A percentile compares a stretch with the other conserved stretches of the same genome.
Conservation (phyloP, 2,888 invertebrate species). For the Chromoteleia sp. region DNA sequence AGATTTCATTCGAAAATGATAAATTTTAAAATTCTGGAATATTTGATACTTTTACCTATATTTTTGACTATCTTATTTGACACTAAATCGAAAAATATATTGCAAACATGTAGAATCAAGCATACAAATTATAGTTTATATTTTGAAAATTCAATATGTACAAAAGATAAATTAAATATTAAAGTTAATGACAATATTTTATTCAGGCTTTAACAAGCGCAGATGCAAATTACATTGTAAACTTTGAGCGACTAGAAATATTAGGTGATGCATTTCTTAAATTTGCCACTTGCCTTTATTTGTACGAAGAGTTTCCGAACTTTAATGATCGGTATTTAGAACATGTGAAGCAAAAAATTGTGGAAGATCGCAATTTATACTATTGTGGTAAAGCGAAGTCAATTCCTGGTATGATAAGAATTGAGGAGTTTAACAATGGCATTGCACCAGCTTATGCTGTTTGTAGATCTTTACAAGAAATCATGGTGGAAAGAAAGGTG, state of each 20-base stretch:
- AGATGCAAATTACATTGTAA: conserved; percentile 90
- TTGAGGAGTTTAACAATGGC: conserved; percentile 90
- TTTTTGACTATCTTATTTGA: too few relatives aligned
- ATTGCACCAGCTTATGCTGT: conserved; percentile 91
- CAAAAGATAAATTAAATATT: too few relatives aligned
- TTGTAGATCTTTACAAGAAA: conserved; percentile 85
- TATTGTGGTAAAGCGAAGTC: conserved; percentile 87
- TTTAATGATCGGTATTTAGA: conserved; percentile 93
- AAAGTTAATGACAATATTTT: conserved; percentile 1
- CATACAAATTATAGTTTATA: too few relatives aligned
- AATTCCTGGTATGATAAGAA: conserved; percentile 87
- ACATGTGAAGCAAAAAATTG: conserved; percentile 88
- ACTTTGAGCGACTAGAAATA: conserved; percentile 93
- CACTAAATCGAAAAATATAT: too few relatives aligned
- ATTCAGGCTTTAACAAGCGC: conserved; percentile 89
- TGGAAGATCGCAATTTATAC: conserved; percentile 94
- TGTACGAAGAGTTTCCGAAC: conserved; percentile 89
- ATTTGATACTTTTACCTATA: too few relatives aligned
- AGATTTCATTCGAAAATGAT: too few relatives aligned
- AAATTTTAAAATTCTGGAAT: too few relatives aligned
- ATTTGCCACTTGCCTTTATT: conserved; percentile 89
- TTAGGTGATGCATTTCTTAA: conserved; percentile 96
- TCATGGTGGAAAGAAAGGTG: conserved; percentile 81
- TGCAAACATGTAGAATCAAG: too few relatives aligned
- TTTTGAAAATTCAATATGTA: too few relatives aligned